Conservation (phyloP, 2,113 vertebrate species). For the Sturnira hondurensis region DNA sequence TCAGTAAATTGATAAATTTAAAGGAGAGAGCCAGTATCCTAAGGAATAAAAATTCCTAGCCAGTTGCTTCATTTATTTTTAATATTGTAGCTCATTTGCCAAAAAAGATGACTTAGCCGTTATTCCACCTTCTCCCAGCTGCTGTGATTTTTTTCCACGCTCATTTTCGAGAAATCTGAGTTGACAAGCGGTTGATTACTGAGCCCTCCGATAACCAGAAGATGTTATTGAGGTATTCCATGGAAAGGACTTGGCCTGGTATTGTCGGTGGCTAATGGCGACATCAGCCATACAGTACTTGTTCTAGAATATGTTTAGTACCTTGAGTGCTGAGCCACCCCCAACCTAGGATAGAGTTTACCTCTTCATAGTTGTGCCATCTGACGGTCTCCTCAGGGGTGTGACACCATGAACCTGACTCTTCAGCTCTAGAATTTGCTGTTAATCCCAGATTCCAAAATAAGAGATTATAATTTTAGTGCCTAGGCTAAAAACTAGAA, state of each 20-base stretch:
- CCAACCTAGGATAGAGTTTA: background rate
- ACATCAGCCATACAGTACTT: background rate
- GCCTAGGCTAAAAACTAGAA: background rate
- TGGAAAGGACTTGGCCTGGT: background rate
- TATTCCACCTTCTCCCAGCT: background rate
- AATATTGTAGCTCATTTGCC: background rate
- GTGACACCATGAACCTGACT: background rate
- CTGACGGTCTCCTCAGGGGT: background rate
- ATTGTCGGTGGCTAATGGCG: background rate
- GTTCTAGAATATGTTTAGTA: background rate
- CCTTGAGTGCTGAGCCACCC: background rate
- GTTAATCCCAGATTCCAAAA: background rate
- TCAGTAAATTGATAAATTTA: background rate
- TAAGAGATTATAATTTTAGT: slow-evolving; percentile 20
- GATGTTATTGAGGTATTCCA: background rate
- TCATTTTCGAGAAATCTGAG: slow-evolving; percentile 14
- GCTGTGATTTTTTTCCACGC: background rate
- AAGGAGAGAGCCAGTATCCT: background rate
- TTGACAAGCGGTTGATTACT: background rate
- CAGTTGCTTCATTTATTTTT: background rate
- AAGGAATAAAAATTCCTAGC: background rate
- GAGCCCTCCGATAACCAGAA: background rate
- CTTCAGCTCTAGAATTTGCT: background rate
- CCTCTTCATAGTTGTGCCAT: background rate
- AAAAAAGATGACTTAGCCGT: background rate